Evolutionary conservation across 2,797 vertebrate species (phyloP).

Genomic region (Malurus leucopterus): DNA sequence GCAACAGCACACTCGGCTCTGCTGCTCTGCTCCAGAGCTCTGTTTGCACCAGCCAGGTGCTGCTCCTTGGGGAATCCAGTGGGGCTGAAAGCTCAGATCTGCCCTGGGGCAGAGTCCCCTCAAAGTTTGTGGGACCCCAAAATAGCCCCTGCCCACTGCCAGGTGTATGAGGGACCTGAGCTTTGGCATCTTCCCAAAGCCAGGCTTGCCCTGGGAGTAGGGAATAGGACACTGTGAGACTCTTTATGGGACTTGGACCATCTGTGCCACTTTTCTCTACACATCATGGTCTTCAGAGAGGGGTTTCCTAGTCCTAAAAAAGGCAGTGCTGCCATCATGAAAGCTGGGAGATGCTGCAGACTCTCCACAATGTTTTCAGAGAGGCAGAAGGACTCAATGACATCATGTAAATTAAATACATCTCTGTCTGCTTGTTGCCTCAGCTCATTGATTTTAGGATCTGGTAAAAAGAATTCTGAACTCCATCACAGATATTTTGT

Average conservation of each 20-base stretch:
- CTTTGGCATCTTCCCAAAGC: neutral
- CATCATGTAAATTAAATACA: neutral
- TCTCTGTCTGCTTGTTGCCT: neutral
- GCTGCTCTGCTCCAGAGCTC: neutral
- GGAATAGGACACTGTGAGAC: accelerated
- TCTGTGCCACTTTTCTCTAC: neutral
- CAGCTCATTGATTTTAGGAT: neutral
- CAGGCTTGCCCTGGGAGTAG: neutral
- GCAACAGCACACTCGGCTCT: slow-evolving; percentile 17
- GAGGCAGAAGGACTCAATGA: neutral
- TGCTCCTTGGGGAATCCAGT: neutral
- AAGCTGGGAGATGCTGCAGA: neutral
- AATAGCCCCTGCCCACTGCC: neutral
- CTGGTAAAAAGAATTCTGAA: neutral
- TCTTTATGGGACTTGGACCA: neutral
- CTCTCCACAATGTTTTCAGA: neutral
- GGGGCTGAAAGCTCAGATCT: neutral
- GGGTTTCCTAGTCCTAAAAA: neutral
- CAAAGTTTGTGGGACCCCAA: neutral
- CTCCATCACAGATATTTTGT: neutral
- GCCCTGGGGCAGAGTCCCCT: accelerated
- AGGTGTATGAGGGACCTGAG: neutral
- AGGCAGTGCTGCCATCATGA: neutral
- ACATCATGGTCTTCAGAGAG: accelerated
- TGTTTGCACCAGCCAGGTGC: neutral